Conservation (phyloP, 2,888 invertebrate genomes). For the Drosophila cognata region DNA sequence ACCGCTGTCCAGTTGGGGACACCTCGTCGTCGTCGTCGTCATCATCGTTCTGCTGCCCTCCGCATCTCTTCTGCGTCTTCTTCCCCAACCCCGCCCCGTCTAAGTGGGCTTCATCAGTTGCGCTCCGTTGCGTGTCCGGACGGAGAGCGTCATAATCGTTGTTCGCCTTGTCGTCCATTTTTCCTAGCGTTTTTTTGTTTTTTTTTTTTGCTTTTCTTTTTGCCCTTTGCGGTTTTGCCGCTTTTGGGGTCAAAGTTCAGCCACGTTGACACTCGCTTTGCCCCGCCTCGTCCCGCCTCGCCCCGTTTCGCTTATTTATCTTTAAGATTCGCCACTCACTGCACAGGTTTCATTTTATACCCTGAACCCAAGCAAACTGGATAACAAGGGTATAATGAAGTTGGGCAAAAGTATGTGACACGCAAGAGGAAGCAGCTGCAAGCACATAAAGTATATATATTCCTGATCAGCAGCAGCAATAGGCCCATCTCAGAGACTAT, state of each 20-base stretch:
- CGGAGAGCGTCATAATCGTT: conserved; percentile 70
- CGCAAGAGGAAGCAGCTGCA: background rate
- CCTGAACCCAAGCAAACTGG: background rate
- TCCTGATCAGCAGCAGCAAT: background rate
- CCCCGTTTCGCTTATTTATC: conserved; percentile 76
- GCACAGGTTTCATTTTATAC: conserved; percentile 63
- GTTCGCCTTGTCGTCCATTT: conserved; percentile 50
- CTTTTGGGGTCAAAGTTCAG: conserved; percentile 83
- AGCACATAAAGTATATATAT: background rate
- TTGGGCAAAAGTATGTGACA: background rate
- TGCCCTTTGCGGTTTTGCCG: conserved; percentile 54
- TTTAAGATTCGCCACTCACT: conserved; percentile 82
- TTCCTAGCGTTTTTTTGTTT: conserved; percentile 13
- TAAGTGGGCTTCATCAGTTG: conserved; percentile 83
- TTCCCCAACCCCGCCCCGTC: conserved; percentile 14
- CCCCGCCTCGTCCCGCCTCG: background rate
- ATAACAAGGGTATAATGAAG: background rate
- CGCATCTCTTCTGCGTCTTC: background rate
- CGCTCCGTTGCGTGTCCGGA: conserved; percentile 72
- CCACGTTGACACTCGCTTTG: conserved; percentile 36
- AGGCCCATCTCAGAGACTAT: background rate
- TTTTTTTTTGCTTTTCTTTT: conserved; percentile 11
- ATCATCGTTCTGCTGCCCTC: background rate
- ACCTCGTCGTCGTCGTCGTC: conserved; percentile 45
- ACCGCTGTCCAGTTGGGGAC: conserved; percentile 66